A percentile compares a stretch with the other conserved stretches of the same genome.
Evolutionary conservation across 2,113 vertebrate species (phyloP).

Genomic region (Ctenodactylus gundi): DNA sequence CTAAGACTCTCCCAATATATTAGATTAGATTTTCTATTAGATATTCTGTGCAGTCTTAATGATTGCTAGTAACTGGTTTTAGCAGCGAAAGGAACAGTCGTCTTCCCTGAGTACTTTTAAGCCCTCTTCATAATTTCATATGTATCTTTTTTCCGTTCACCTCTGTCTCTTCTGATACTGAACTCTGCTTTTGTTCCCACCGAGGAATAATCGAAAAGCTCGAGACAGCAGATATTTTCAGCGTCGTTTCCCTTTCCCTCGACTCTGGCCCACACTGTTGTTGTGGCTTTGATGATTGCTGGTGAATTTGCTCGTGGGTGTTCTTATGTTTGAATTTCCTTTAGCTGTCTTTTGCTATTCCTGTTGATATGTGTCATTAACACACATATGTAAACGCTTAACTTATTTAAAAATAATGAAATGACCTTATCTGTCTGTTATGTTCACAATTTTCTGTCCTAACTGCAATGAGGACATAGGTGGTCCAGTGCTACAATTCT

Average conservation of each 20-base stretch:
- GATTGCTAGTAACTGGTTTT: conserved; percentile 13
- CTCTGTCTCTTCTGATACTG: not conserved
- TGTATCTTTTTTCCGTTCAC: not conserved
- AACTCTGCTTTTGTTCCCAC: not conserved
- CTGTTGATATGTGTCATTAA: not conserved
- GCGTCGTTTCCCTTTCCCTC: not conserved
- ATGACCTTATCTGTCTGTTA: not conserved
- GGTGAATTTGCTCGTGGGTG: not conserved
- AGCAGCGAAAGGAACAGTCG: not conserved
- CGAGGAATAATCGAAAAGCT: not conserved
- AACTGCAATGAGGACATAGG: not conserved
- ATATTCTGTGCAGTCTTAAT: not conserved
- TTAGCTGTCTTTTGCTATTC: not conserved
- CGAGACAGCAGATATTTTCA: not conserved
- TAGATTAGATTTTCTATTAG: too few relatives aligned
- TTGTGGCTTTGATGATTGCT: not conserved
- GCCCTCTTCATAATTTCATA: not conserved
- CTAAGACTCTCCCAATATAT: not conserved
- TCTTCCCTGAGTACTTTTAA: not conserved
- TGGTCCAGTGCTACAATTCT: not conserved
- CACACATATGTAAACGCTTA: not conserved
- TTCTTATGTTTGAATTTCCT: not conserved
- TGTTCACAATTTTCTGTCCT: not conserved
- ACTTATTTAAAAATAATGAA: not conserved
- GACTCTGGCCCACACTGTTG: not conserved